Conservation (phyloP, 2,113 vertebrate species). For the Syrmaticus mikado region DNA sequence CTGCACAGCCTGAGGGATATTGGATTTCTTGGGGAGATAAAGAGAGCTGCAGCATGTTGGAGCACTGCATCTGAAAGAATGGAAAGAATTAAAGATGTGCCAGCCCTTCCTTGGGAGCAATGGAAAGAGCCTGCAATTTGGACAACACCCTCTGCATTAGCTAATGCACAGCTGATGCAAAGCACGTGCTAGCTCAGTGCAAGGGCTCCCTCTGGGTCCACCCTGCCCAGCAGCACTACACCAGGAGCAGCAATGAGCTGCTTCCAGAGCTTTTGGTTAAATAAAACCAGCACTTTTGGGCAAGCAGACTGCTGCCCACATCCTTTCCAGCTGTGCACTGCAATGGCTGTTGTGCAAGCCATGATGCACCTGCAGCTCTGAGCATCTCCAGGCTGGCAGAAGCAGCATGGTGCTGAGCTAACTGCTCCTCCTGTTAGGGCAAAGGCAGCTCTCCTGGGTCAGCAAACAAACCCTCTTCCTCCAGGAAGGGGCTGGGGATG, state of each 20-base stretch:
- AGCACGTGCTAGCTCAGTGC: neutral
- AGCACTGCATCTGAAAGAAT: neutral
- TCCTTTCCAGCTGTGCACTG: fast-evolving
- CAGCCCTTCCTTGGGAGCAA: neutral
- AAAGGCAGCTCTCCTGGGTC: neutral
- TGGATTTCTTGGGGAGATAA: neutral
- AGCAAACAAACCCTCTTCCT: neutral
- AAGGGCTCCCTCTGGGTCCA: neutral
- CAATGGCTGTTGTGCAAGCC: too few relatives aligned
- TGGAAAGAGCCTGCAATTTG: too few relatives aligned
- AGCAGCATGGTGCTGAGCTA: neutral
- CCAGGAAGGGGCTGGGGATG: neutral
- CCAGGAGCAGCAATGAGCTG: neutral
- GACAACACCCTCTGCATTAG: neutral
- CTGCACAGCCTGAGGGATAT: neutral
- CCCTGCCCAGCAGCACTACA: neutral
- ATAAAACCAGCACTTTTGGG: fast-evolving
- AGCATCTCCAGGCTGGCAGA: neutral
- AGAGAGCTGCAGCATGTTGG: neutral
- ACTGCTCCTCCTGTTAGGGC: neutral
- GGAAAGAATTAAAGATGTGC: neutral
- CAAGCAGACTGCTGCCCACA: neutral
- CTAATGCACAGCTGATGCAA: too few relatives aligned
- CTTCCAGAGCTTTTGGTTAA: neutral
- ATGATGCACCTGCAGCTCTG: neutral